A percentile compares a stretch with the other conserved stretches of the same genome.
These are phyloP conservation scores for Chelonoidis abingdonii DNA, from an alignment of 2,113 vertebrate species.

Conservation along the genomic window DNA sequence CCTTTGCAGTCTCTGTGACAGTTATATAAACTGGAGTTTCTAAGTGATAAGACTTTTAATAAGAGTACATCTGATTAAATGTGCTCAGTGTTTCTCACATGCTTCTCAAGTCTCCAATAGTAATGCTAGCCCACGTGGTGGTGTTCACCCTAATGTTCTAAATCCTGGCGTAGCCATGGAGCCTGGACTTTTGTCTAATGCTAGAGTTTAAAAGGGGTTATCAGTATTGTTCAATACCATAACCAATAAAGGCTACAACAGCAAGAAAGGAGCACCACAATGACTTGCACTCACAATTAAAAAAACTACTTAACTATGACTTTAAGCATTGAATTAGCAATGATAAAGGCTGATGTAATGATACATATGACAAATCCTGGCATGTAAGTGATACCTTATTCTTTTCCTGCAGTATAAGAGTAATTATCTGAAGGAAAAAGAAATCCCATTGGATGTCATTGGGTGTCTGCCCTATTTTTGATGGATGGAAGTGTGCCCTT, in stretches of 20 bases:
- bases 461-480: neutral
- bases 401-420: neutral
- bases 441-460: neutral
- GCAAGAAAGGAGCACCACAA: neutral
- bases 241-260: neutral
- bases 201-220: neutral
- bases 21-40: neutral
- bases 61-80: neutral
- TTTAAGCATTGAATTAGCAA: neutral
- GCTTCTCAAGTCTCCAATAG: neutral
- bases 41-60: neutral
- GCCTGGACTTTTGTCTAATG: neutral
- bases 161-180: neutral
- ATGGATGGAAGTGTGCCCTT: neutral
- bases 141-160: neutral
- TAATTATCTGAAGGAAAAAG: neutral
- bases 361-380: neutral
- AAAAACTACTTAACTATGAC: neutral
- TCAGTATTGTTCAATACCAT: neutral
- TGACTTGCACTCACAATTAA: neutral
- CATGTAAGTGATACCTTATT: neutral
- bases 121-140: neutral
- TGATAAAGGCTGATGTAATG: neutral
- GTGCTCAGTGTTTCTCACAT: neutral
- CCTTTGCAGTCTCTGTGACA: neutral